These are phyloP conservation scores for Sminthurinus aureus DNA, from an alignment of 2,888 invertebrate genomes.

Conservation along the genomic window DNA sequence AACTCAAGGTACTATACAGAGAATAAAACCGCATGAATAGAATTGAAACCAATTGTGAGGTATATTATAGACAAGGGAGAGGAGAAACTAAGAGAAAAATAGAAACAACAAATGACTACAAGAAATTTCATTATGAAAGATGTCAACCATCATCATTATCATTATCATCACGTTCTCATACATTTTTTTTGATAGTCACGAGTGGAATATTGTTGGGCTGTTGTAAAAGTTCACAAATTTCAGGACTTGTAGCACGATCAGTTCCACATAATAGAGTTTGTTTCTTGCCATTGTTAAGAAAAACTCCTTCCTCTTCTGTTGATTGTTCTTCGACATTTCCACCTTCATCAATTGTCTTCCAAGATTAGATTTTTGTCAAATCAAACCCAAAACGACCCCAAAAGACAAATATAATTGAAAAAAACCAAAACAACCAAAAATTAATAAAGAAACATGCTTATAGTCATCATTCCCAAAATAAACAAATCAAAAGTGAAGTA, in stretches of 20 bases:
- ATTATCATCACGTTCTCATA: slow-evolving; percentile 8
- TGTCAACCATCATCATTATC: no score
- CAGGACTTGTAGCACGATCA: slow-evolving; percentile 7
- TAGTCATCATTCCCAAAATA: background rate
- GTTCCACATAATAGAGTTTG: slow-evolving; percentile 9
- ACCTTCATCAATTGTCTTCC: slow-evolving; percentile 5
- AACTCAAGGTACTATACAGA: background rate
- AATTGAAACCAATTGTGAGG: background rate
- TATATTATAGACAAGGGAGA: no score
- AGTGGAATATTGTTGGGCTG: slow-evolving; percentile 18
- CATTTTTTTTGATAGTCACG: background rate
- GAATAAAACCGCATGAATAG: background rate
- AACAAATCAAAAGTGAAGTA: background rate
- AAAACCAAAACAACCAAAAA: slow-evolving; percentile 3
- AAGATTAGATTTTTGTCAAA: background rate
- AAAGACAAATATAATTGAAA: background rate
- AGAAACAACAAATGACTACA: no score
- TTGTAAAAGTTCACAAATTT: slow-evolving; percentile 7
- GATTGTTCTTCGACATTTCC: background rate
- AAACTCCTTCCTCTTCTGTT: background rate
- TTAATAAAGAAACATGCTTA: background rate
- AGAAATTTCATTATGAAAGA: no score
- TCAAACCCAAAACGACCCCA: background rate
- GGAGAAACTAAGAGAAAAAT: background rate
- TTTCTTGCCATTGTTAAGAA: background rate